Percentiles rank a stretch among this genome's conserved stretches.
Evolutionary conservation across 2,888 invertebrate species (phyloP).

Genomic region (Ochlodes sylvanus): DNA sequence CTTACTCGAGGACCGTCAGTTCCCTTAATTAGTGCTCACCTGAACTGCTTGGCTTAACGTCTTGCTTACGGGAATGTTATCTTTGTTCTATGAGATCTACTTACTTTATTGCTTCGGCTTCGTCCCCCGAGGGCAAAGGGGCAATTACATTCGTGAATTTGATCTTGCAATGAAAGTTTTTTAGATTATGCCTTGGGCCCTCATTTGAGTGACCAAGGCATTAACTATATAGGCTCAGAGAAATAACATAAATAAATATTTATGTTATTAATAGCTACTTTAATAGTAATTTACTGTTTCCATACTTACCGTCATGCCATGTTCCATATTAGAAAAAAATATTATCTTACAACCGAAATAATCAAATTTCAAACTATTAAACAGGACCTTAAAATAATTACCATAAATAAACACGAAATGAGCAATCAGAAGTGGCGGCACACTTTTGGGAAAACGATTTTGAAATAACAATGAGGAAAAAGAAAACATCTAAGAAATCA

Average conservation of each 20-base stretch:
- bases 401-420: slow-evolving; percentile 26
- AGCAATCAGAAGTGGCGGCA: slow-evolving; percentile 20
- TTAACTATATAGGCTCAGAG: too few relatives aligned
- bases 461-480: slow-evolving; percentile 43
- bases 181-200: too few relatives aligned
- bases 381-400: background rate
- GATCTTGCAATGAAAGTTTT: too few relatives aligned
- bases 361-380: slow-evolving; percentile 3
- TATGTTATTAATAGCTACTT: too few relatives aligned
- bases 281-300: too few relatives aligned
- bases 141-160: background rate
- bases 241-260: too few relatives aligned
- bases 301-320: too few relatives aligned
- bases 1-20: slow-evolving; percentile 54
- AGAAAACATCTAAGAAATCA: slow-evolving; percentile 44
- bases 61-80: slow-evolving; percentile 42
- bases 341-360: too few relatives aligned
- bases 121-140: too few relatives aligned
- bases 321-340: too few relatives aligned
- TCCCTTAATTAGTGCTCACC: slow-evolving; percentile 51
- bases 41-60: slow-evolving; percentile 47
- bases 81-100: slow-evolving; percentile 40
- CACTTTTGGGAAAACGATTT: slow-evolving; percentile 39
- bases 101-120: slow-evolving; percentile 25
- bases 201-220: too few relatives aligned